A percentile compares a stretch with the other conserved stretches of the same genome.
phyloP scores from a whole-genome alignment of 2,888 invertebrate species.

The Parelbella ahira region DNA sequence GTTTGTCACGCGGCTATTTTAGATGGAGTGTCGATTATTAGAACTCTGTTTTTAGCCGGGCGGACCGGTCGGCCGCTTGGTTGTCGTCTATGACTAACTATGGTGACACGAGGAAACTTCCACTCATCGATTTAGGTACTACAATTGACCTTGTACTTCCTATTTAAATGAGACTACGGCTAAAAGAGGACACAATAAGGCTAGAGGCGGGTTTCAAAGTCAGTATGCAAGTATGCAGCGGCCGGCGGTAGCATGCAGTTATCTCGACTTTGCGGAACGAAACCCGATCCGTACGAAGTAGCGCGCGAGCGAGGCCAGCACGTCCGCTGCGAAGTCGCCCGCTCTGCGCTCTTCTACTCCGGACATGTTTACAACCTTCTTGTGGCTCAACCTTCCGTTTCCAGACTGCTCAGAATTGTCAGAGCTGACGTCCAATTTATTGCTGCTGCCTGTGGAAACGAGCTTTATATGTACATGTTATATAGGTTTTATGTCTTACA shows the following conservation, averaged over 20 bases:
- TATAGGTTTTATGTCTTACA: no score
- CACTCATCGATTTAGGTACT: constrained; percentile 49
- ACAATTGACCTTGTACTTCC: constrained; percentile 59
- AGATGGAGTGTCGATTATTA: constrained; percentile 75
- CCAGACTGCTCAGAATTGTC: no score
- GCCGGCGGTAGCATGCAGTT: constrained; percentile 52
- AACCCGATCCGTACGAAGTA: constrained; percentile 60
- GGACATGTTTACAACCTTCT: no score
- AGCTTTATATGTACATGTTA: no score
- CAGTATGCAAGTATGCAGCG: constrained; percentile 55
- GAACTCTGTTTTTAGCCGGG: constrained; percentile 67
- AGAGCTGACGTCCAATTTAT: no score
- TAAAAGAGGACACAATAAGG: constrained; percentile 62
- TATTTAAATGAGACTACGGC: constrained; percentile 58
- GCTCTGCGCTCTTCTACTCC: constrained; percentile 4
- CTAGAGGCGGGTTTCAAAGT: constrained; percentile 56
- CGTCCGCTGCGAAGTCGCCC: constrained; percentile 27
- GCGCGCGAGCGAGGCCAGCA: constrained; percentile 60
- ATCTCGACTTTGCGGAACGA: constrained; percentile 77
- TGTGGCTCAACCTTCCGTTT: no score
- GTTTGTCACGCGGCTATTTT: constrained; percentile 78
- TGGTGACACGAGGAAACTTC: constrained; percentile 47
- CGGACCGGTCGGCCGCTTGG: constrained; percentile 48
- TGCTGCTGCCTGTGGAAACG: no score
- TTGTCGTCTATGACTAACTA: constrained; percentile 52